Evolutionary conservation across 2,888 invertebrate genomes (phyloP).

Genomic region (Drosophila rubida): DNA sequence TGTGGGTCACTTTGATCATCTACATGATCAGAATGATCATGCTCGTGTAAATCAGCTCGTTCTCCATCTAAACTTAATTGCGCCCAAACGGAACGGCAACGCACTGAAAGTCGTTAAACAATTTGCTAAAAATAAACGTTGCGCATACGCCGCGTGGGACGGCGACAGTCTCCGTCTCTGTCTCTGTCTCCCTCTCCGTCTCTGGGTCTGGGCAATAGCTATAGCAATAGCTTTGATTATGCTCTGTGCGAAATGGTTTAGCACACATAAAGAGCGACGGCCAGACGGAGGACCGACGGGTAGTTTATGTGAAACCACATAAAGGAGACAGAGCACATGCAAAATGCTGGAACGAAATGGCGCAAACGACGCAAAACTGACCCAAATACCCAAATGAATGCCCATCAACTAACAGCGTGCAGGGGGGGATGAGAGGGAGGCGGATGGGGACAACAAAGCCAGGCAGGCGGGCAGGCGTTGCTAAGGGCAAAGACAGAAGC

Average conservation of each 20-base stretch:
- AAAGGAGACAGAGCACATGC: conserved; percentile 17
- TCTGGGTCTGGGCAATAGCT: conserved; percentile 6
- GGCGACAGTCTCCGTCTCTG: too few relatives aligned
- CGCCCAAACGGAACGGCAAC: conserved; percentile 42
- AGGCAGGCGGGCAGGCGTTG: background rate
- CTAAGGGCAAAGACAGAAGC: background rate
- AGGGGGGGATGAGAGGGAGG: background rate
- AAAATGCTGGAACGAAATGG: conserved; percentile 33
- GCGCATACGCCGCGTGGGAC: conserved; percentile 69
- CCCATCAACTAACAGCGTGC: conserved; percentile 59
- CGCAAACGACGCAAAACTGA: conserved; percentile 63
- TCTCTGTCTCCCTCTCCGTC: background rate
- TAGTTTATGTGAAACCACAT: conserved; percentile 56
- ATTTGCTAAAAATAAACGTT: conserved; percentile 78
- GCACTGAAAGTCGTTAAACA: conserved; percentile 57
- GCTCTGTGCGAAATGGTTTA: conserved; percentile 54
- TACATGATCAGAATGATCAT: background rate
- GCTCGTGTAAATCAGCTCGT: conserved; percentile 4
- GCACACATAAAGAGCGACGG: conserved; percentile 11
- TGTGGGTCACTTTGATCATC: conserved; percentile 16
- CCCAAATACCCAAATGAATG: conserved; percentile 76
- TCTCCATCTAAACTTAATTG: conserved; percentile 60
- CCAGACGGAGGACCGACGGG: conserved; percentile 2
- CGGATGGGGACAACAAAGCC: background rate
- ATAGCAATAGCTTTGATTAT: conserved; percentile 64